Evolutionary conservation across 2,797 vertebrate genomes (phyloP).

Genomic region (Hyperoplus lanceolatus): DNA sequence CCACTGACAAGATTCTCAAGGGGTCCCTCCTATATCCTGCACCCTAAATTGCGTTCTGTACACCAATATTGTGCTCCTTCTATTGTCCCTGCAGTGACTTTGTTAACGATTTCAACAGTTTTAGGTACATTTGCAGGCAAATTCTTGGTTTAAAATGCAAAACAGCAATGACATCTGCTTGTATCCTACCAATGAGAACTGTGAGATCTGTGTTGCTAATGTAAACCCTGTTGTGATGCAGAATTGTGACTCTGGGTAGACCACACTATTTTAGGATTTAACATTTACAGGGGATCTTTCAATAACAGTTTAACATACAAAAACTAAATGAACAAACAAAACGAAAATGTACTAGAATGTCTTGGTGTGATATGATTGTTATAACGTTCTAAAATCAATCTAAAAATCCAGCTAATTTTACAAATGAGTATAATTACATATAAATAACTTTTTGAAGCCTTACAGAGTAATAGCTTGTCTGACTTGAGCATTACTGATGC

Average conservation of each 20-base stretch:
- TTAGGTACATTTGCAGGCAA: slow-evolving; percentile 31
- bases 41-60: background rate
- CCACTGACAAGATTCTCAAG: slow-evolving; percentile 17
- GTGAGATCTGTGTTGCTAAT: slow-evolving; percentile 54
- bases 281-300: slow-evolving; percentile 33
- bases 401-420: background rate
- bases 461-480: slow-evolving; percentile 17
- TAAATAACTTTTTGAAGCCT: background rate
- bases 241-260: slow-evolving; percentile 51
- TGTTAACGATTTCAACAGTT: slow-evolving; percentile 24
- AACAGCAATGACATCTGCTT: slow-evolving; percentile 54
- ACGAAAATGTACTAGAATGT: background rate
- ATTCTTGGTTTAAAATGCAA: slow-evolving; percentile 53
- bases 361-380: background rate
- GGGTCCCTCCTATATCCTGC: slow-evolving; percentile 4
- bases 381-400: slow-evolving; percentile 19
- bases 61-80: slow-evolving; percentile 15
- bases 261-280: slow-evolving; percentile 64
- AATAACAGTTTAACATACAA: slow-evolving; percentile 5
- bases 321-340: background rate
- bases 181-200: slow-evolving; percentile 64
- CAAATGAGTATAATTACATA: slow-evolving; percentile 15
- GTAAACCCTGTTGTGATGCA: slow-evolving; percentile 74
- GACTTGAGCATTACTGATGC: slow-evolving; percentile 16
- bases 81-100: slow-evolving; percentile 1